Percentiles rank a stretch among this genome's conserved stretches.
These are phyloP conservation scores for Platyrinchus mystaceus DNA, from an alignment of 2,797 vertebrate species.

Conservation along the genomic window DNA sequence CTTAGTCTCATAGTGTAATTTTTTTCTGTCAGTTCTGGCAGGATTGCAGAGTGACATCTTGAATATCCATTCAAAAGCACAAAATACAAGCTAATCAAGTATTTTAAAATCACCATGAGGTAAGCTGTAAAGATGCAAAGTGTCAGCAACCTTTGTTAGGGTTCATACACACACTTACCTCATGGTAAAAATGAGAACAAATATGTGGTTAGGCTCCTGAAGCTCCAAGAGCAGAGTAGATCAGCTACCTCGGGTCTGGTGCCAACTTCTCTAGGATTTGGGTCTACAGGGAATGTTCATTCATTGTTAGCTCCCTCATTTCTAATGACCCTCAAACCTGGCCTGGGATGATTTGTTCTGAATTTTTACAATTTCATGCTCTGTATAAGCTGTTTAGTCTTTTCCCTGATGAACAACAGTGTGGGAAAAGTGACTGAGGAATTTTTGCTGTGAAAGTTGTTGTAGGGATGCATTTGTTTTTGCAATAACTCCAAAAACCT, in stretches of 20 bases:
- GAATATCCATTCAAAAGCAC: background rate
- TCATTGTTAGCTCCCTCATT: background rate
- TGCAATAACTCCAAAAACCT: background rate
- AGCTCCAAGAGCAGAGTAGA: background rate
- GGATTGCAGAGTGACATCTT: background rate
- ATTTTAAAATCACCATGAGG: background rate
- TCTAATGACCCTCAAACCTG: background rate
- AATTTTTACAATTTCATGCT: background rate
- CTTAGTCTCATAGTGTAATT: background rate
- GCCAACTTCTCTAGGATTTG: background rate
- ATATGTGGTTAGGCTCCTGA: background rate
- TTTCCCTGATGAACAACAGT: background rate
- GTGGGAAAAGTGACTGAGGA: conserved; percentile 20
- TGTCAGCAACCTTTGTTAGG: background rate
- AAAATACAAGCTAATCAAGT: background rate
- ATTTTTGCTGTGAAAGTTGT: background rate
- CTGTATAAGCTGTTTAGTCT: background rate
- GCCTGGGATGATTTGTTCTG: background rate
- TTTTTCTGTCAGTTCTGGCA: background rate
- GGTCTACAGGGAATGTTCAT: background rate
- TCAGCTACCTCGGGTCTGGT: background rate
- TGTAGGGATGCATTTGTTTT: background rate
- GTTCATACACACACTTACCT: background rate
- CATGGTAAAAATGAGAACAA: background rate
- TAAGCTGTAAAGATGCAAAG: background rate